Evolutionary conservation across 2,113 vertebrate species (phyloP).

Genomic region (Urocynchramus pylzowi): DNA sequence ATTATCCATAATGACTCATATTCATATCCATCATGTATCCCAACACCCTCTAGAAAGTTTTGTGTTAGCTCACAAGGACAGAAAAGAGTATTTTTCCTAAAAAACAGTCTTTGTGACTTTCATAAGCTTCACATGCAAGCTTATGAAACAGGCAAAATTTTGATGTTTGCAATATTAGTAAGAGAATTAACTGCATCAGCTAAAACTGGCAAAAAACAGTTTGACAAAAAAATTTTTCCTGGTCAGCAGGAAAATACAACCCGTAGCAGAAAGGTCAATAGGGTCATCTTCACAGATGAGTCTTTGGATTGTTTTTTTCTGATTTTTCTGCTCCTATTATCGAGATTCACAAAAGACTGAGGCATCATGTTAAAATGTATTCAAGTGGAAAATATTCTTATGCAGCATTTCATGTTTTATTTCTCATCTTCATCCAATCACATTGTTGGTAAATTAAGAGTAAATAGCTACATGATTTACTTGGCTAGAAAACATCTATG

Average conservation of each 20-base stretch:
- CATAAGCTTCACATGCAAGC: no score
- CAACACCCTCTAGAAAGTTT: not conserved
- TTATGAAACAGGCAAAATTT: not conserved
- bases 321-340: not conserved
- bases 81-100: not conserved
- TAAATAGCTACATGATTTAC: not conserved
- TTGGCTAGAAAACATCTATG: not conserved
- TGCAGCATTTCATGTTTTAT: not conserved
- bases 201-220: not conserved
- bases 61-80: not conserved
- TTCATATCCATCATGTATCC: not conserved
- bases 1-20: not conserved
- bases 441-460: not conserved
- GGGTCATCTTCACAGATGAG: not conserved
- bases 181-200: slow-evolving; percentile 3
- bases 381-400: not conserved
- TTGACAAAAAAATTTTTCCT: not conserved
- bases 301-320: not conserved
- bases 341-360: not conserved
- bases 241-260: not conserved
- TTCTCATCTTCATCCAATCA: not conserved
- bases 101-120: not conserved
- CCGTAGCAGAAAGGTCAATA: not conserved
- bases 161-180: not conserved
- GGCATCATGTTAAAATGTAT: not conserved